Evolutionary conservation across 1,140 invertebrate genomes (phyloP).

Genomic region (Trichonephila inaurata): DNA sequence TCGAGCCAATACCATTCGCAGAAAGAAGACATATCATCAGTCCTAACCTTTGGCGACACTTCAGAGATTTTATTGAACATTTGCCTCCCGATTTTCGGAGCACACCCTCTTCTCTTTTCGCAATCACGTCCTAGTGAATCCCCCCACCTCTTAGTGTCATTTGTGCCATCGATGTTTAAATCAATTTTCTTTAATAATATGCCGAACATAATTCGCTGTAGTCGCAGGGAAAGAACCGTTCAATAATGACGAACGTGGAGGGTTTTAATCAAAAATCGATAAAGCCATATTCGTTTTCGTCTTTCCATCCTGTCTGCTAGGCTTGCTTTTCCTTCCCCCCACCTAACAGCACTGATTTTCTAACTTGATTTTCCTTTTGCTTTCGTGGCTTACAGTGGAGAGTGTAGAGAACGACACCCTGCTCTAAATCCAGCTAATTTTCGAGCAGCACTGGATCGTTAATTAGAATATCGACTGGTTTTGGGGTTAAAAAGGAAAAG

Average conservation of each 20-base stretch:
- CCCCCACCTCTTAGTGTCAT: constrained; percentile 65
- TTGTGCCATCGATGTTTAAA: constrained; percentile 74
- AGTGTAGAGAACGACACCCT: constrained; percentile 56
- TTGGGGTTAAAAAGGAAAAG: constrained; percentile 72
- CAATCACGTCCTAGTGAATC: constrained; percentile 54
- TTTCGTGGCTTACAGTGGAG: constrained; percentile 57
- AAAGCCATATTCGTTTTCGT: constrained; percentile 76
- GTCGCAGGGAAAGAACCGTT: constrained; percentile 70
- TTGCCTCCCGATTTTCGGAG: constrained; percentile 63
- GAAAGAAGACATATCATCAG: constrained; percentile 60
- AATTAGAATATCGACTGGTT: constrained; percentile 76
- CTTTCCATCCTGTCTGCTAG: constrained; percentile 36
- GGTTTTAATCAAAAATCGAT: constrained; percentile 76
- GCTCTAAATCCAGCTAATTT: constrained; percentile 72
- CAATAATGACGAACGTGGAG: constrained; percentile 74
- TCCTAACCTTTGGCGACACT: constrained; percentile 67
- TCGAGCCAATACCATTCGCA: constrained; percentile 24
- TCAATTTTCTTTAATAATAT: constrained; percentile 76
- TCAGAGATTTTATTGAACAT: constrained; percentile 67
- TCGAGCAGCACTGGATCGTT: constrained; percentile 58
- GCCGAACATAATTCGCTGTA: constrained; percentile 73
- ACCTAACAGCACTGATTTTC: constrained; percentile 65
- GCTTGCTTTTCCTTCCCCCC: constrained; percentile 48
- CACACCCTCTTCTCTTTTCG: constrained; percentile 20
- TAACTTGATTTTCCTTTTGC: constrained; percentile 76